phyloP scores from a whole-genome alignment of 2,797 vertebrate species.

The Channa striata region DNA sequence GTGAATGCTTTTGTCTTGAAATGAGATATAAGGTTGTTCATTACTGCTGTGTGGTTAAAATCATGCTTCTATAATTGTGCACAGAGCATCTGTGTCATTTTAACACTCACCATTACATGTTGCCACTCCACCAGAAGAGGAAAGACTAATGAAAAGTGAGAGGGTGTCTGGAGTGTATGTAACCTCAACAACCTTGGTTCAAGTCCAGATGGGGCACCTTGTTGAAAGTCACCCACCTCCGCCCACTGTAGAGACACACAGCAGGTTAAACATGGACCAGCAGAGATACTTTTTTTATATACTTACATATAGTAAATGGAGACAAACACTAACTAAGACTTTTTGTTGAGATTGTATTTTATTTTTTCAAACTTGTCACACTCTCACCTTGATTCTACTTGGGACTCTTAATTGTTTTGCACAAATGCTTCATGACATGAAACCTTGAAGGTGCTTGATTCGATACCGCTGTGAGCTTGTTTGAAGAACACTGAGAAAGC shows the following conservation, averaged over 20 bases:
- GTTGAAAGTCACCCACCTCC: not conserved
- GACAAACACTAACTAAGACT: not conserved
- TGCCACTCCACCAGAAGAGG: not conserved
- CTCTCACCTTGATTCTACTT: not conserved
- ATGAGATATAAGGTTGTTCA: not conserved
- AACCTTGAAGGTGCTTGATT: not conserved
- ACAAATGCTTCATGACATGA: not conserved
- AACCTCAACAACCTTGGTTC: conserved; percentile 1
- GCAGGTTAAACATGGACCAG: not conserved
- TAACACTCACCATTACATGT: not conserved
- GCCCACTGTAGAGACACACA: not conserved
- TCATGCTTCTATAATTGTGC: not conserved
- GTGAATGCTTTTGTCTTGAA: conserved; percentile 26
- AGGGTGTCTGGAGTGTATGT: not conserved
- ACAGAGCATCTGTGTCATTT: not conserved
- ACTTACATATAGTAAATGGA: not conserved
- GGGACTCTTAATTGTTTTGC: not conserved
- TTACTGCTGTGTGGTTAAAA: not conserved
- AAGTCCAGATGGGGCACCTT: conserved; percentile 7
- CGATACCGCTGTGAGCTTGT: conserved; percentile 14
- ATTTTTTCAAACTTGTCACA: not conserved
- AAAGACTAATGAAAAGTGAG: not conserved
- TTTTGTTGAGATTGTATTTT: not conserved
- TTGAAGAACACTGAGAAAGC: conserved; percentile 30
- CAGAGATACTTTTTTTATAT: not conserved